Evolutionary conservation across 2,797 vertebrate genomes (phyloP), one percentile per base, ranked within the genome.

Genomic region (Chiroxiphia lanceolata): DNA sequence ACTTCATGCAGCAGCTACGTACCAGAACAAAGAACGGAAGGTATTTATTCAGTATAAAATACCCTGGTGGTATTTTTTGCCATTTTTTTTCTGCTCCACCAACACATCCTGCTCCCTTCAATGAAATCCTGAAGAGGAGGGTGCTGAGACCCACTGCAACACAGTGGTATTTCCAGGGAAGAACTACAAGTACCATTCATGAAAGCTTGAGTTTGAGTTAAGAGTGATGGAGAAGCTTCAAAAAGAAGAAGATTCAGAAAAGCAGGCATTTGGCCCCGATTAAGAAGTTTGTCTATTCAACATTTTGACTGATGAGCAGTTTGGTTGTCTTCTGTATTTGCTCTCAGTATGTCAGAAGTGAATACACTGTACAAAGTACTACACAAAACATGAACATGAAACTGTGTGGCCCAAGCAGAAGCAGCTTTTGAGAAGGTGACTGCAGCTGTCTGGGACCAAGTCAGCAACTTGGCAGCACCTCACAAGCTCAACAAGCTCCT

Each of bases 311-410:
- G 40, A 54, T 2, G 9, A n/a, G 19, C 23, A 44, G 27, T 63
- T 86, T 26, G 61, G 16, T 29, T 67, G 13, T 33, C 19, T 81
- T 59, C n/a, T 45, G 38, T 9, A 59, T 70, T 57, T 71, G 38
- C 14, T 51, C 12, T 87, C 33, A 9, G 45, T 48, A 48, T 45
- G 60, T 69, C 64, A 50, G 54, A 72, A 88, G 47, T 38, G 59
- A 79, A 47, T 27, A 40, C 10, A 5, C 42, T 21, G 7, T 38
- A 59, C 21, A 18, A 57, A 86, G 47, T 11, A 34, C 29, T 65
- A n/a, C 29, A 23, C 23, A 53, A 69, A 72, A 44, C 14, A 60
- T 0, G 0, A 56, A n/a, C 27, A 51, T 60, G 22, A 33, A 48
- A 69, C 53, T 36, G 15, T 50, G 60, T 31, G 21, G 21, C 18